Evolutionary conservation across 2,888 invertebrate genomes (phyloP).

Genomic region (Portevinia maculata): DNA sequence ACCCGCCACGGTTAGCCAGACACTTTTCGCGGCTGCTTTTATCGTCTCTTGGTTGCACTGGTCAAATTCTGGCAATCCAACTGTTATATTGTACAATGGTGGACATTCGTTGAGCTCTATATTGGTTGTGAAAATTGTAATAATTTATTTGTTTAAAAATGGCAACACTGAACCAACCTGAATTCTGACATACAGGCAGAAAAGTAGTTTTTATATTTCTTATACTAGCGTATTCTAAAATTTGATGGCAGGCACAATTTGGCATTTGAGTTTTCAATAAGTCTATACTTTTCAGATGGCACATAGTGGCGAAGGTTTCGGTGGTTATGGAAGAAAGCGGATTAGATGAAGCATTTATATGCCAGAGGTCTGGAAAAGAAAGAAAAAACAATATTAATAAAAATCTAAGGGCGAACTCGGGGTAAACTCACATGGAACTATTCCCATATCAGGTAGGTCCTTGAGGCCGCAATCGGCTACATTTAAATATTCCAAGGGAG

Average conservation of each 20-base stretch:
- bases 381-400: neutral
- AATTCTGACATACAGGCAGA: slow-evolving; percentile 78
- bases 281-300: slow-evolving; percentile 85
- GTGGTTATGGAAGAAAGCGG: slow-evolving; percentile 82
- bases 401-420: neutral
- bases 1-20: slow-evolving; percentile 78
- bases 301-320: slow-evolving; percentile 85
- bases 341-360: slow-evolving; percentile 87
- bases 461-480: slow-evolving; percentile 85
- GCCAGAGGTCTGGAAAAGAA: slow-evolving; percentile 81
- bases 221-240: slow-evolving; percentile 78
- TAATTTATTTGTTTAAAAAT: neutral
- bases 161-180: slow-evolving; percentile 76
- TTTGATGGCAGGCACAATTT: slow-evolving; percentile 79
- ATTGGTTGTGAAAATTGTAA: slow-evolving; percentile 74
- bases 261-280: slow-evolving; percentile 80
- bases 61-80: slow-evolving; percentile 78
- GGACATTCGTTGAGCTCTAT: slow-evolving; percentile 78
- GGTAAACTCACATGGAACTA: slow-evolving; percentile 83
- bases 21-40: slow-evolving; percentile 77
- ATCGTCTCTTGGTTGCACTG: slow-evolving; percentile 76
- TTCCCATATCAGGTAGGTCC: slow-evolving; percentile 85
- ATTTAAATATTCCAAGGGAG: slow-evolving; percentile 85
- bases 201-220: slow-evolving; percentile 78
- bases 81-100: slow-evolving; percentile 80